A percentile compares a stretch with the other conserved stretches of the same genome.
Conservation (phyloP, 2,797 vertebrate species). For the Syncerus caffer region DNA sequence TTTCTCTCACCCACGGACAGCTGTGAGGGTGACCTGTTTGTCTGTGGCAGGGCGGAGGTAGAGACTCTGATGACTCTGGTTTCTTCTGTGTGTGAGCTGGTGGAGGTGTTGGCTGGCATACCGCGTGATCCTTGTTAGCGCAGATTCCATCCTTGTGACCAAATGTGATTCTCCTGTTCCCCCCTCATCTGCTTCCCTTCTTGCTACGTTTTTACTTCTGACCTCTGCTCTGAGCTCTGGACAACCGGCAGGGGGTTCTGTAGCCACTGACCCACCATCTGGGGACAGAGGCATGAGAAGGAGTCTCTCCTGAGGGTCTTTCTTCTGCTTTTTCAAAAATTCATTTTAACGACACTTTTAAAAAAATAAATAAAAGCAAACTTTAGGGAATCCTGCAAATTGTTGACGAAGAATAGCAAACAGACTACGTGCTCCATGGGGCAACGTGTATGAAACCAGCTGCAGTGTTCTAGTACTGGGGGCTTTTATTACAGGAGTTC, state of each 20-base stretch:
- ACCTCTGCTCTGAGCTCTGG: background rate
- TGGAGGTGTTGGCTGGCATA: background rate
- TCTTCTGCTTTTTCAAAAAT: background rate
- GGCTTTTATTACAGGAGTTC: background rate
- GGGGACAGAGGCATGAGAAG: background rate
- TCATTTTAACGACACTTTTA: background rate
- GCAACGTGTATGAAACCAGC: background rate
- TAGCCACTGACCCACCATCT: background rate
- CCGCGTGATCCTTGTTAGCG: background rate
- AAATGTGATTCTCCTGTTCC: background rate
- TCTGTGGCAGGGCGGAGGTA: background rate
- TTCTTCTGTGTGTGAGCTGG: background rate
- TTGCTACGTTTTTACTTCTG: background rate
- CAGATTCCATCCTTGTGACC: background rate
- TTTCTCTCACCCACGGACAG: background rate
- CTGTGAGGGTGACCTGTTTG: background rate
- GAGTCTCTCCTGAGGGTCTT: background rate
- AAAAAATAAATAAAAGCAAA: background rate
- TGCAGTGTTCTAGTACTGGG: background rate
- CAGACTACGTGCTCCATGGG: background rate
- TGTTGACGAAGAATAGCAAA: slow-evolving; percentile 4
- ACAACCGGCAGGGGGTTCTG: background rate
- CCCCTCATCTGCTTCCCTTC: background rate
- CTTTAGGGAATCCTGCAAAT: background rate
- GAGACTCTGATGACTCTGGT: slow-evolving; percentile 31